Conservation (phyloP, 2,888 invertebrate species). For the Acanthosepion pharaonis region DNA sequence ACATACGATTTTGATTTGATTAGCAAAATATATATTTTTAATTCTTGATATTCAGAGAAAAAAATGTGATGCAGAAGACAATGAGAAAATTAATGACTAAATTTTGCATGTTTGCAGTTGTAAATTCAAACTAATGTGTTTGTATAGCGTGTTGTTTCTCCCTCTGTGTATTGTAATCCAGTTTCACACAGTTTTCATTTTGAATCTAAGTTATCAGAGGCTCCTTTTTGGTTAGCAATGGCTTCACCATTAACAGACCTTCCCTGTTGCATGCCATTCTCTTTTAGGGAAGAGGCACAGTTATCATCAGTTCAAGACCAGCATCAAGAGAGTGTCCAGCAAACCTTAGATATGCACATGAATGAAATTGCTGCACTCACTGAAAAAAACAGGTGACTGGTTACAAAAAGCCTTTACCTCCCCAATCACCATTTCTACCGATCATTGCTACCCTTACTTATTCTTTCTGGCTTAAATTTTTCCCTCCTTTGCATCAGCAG, state of each 20-base stretch:
- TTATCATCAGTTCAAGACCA: not conserved
- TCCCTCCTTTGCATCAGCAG: not conserved
- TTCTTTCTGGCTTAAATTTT: not conserved
- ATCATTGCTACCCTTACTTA: not conserved
- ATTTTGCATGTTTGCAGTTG: not conserved
- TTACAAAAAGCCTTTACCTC: not conserved
- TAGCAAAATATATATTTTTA: no score
- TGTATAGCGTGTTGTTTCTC: not conserved
- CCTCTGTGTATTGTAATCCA: not conserved
- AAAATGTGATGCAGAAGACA: no score
- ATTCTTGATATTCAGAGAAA: no score
- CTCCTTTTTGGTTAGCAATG: not conserved
- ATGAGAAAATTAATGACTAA: no score
- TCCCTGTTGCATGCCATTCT: conserved; percentile 8
- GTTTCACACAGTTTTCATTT: not conserved
- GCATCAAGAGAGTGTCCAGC: not conserved
- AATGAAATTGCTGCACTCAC: conserved; percentile 33
- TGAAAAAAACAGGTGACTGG: conserved; percentile 21
- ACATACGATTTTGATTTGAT: not conserved
- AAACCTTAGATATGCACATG: conserved; percentile 8
- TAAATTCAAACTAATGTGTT: not conserved
- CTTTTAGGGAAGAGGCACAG: not conserved
- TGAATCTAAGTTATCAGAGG: not conserved
- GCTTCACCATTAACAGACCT: not conserved
- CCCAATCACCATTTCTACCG: not conserved